Evolutionary conservation across 2,113 vertebrate species (phyloP).

Genomic region (Holacanthus passer): DNA sequence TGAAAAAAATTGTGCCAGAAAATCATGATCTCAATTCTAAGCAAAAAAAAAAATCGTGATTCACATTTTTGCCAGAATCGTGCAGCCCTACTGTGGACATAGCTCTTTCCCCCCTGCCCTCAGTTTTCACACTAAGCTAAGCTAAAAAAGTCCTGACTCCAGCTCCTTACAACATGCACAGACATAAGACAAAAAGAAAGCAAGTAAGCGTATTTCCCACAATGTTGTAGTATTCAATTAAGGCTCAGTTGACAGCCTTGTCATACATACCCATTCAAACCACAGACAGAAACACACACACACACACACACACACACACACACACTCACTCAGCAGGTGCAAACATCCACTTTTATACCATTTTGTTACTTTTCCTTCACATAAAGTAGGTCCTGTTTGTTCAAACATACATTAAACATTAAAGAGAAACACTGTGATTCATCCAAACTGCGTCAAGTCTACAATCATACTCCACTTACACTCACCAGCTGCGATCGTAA

Average conservation of each 20-base stretch:
- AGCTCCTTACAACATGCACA: neutral
- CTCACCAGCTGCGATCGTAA: constrained; percentile 21
- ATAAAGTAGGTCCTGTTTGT: constrained; percentile 4
- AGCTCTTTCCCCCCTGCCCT: neutral
- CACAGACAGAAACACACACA: neutral
- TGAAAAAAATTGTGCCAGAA: too few species aligned
- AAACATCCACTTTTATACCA: constrained; percentile 19
- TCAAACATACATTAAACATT: constrained; percentile 45
- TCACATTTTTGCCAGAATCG: too few species aligned
- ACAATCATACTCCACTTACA: constrained; percentile 55
- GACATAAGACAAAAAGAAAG: neutral
- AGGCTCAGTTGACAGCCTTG: neutral
- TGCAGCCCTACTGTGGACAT: too few species aligned
- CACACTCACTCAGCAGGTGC: neutral
- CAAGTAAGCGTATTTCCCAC: neutral
- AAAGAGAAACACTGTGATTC: constrained; percentile 41
- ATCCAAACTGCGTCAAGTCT: constrained; percentile 29
- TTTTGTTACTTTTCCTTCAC: constrained; percentile 9
- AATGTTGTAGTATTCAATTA: neutral
- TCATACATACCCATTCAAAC: neutral
- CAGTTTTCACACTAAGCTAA: neutral
- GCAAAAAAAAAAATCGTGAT: too few species aligned
- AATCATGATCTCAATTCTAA: too few species aligned
- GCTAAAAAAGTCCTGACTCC: too few species aligned
- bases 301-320: neutral